These are phyloP conservation scores for Leptopilina clavipes DNA, from an alignment of 1,140 invertebrate species.

Conservation along the genomic window DNA sequence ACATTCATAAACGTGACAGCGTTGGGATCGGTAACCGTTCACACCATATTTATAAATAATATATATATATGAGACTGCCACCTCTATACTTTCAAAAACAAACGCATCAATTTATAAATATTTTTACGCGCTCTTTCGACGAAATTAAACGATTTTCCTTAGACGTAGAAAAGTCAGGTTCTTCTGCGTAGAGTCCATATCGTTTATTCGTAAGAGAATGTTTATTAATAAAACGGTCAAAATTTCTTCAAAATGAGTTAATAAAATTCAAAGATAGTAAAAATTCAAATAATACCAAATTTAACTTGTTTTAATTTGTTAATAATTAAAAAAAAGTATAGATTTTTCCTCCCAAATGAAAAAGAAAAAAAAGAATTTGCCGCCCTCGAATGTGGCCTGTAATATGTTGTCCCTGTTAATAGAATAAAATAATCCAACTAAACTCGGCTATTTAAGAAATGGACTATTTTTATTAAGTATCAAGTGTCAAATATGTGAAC, in stretches of 20 bases:
- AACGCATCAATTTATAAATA: conserved; percentile 3
- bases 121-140: conserved; percentile 25
- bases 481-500: conserved; percentile 58
- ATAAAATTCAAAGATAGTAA: neutral
- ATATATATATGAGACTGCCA: conserved; percentile 15
- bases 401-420: conserved; percentile 18
- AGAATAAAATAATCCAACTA: conserved; percentile 10
- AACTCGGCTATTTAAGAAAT: conserved; percentile 57
- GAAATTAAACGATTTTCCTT: conserved; percentile 24
- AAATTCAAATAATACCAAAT: too few species aligned
- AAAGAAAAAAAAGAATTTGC: neutral
- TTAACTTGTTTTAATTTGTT: too few species aligned
- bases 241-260: neutral
- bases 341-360: neutral
- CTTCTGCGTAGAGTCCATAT: conserved; percentile 26
- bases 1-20: neutral
- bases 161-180: conserved; percentile 23
- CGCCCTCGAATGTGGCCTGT: conserved; percentile 26
- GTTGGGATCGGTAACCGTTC: neutral
- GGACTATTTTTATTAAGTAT: conserved; percentile 65
- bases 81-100: neutral
- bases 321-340: neutral
- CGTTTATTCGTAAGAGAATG: conserved; percentile 8
- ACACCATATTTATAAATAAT: neutral
- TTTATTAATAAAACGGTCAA: neutral